Conservation (phyloP, 2,888 invertebrate species). For the Ptilodon capucinus region DNA sequence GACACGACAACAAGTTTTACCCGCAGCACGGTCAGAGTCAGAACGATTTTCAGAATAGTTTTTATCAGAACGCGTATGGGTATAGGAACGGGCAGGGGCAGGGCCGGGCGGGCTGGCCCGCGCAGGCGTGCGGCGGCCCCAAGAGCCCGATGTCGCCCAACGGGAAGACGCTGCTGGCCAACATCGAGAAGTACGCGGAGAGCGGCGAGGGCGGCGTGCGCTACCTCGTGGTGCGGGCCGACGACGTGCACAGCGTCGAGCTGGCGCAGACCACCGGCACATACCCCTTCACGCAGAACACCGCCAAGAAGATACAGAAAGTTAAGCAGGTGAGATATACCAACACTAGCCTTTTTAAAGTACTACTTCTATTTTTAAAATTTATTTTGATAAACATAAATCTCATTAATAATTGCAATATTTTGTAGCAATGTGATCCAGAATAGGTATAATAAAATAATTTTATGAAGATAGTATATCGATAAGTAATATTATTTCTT, state of each 20-base stretch:
- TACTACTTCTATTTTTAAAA: too few relatives aligned
- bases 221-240: conserved; percentile 85
- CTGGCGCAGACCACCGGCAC: conserved; percentile 77
- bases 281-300: conserved; percentile 84
- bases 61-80: conserved; percentile 49
- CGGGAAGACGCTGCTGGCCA: conserved; percentile 61
- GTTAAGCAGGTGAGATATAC: conserved; percentile 76
- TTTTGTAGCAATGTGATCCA: too few relatives aligned
- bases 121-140: conserved; percentile 50
- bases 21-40: conserved; percentile 48
- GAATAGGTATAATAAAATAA: too few relatives aligned
- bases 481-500: too few relatives aligned
- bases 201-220: conserved; percentile 38
- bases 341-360: too few relatives aligned
- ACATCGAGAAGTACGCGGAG: conserved; percentile 66
- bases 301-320: conserved; percentile 84
- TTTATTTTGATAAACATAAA: too few relatives aligned
- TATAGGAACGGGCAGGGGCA: conserved; percentile 51
- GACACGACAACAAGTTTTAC: conserved; percentile 46
- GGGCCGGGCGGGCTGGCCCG: conserved; percentile 48
- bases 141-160: conserved; percentile 66
- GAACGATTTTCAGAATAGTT: conserved; percentile 46
- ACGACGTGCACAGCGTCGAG: conserved; percentile 80
- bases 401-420: too few relatives aligned
- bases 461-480: too few relatives aligned